Evolutionary conservation across 1,140 invertebrate genomes (phyloP).

Genomic region (Cyclargus thomasi): DNA sequence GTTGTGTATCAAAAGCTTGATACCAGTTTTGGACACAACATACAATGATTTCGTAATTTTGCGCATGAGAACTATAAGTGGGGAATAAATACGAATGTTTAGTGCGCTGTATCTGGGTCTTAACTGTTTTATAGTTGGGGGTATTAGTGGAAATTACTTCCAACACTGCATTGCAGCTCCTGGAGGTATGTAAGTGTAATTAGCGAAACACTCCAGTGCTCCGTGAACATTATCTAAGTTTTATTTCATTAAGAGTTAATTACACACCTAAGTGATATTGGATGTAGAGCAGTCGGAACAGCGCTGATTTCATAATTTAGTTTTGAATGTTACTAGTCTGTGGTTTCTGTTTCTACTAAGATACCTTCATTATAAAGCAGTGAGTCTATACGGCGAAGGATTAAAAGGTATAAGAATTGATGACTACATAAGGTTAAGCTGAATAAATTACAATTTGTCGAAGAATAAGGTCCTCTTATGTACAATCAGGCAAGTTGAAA

Average conservation of each 20-base stretch:
- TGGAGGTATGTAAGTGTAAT: conserved; percentile 53
- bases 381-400: too few relatives aligned
- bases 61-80: background rate
- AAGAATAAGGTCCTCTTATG: too few relatives aligned
- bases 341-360: too few relatives aligned
- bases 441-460: too few relatives aligned
- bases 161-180: conserved; percentile 59
- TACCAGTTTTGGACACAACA: too few relatives aligned
- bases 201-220: conserved; percentile 53
- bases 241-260: conserved; percentile 43
- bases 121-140: conserved; percentile 42
- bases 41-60: too few relatives aligned
- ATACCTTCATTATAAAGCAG: too few relatives aligned
- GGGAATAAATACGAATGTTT: conserved; percentile 13
- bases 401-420: too few relatives aligned
- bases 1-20: too few relatives aligned
- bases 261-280: conserved; percentile 25
- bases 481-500: too few relatives aligned
- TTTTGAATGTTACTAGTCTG: background rate
- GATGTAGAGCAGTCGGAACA: background rate
- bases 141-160: conserved; percentile 60
- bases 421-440: too few relatives aligned
- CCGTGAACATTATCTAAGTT: conserved; percentile 42
- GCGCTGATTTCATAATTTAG: background rate
- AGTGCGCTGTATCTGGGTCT: conserved; percentile 26